These are phyloP conservation scores for Invenusta paracnida DNA, from an alignment of 2,888 invertebrate genomes.

Conservation along the genomic window DNA sequence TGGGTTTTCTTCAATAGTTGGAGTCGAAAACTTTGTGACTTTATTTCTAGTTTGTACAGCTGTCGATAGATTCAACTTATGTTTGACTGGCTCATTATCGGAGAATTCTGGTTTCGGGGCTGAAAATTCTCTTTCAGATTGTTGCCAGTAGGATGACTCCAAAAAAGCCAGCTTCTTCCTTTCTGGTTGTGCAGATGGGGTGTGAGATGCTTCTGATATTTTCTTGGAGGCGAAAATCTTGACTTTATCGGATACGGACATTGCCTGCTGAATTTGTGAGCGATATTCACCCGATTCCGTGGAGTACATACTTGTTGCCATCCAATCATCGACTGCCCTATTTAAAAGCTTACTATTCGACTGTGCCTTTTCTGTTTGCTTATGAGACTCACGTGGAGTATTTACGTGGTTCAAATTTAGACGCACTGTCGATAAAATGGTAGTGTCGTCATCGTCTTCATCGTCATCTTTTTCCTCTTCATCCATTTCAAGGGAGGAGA, in stretches of 20 bases:
- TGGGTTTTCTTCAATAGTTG: not conserved
- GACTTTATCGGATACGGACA: not conserved
- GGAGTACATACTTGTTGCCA: not conserved
- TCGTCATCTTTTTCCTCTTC: not conserved
- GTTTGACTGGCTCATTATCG: not conserved
- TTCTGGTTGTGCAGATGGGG: not conserved
- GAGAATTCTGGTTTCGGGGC: not conserved
- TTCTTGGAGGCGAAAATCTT: not conserved
- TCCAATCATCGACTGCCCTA: not conserved
- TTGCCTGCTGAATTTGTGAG: not conserved
- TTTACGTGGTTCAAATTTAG: not conserved
- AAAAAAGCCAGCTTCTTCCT: not conserved
- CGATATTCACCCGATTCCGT: not conserved
- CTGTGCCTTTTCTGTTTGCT: not conserved
- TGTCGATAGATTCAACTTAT: too few species aligned
- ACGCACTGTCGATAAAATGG: not conserved
- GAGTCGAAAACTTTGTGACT: too few species aligned
- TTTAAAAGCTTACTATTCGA: too few species aligned
- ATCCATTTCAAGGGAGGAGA: not conserved
- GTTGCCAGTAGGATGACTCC: too few species aligned
- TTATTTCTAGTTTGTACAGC: too few species aligned
- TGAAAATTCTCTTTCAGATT: too few species aligned
- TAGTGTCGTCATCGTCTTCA: not conserved
- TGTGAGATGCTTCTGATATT: too few species aligned
- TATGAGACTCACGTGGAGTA: not conserved